A percentile compares a stretch with the other conserved stretches of the same genome.
phyloP scores from a whole-genome alignment of 2,797 vertebrate genomes.

The Yasuhikotakia modesta region DNA sequence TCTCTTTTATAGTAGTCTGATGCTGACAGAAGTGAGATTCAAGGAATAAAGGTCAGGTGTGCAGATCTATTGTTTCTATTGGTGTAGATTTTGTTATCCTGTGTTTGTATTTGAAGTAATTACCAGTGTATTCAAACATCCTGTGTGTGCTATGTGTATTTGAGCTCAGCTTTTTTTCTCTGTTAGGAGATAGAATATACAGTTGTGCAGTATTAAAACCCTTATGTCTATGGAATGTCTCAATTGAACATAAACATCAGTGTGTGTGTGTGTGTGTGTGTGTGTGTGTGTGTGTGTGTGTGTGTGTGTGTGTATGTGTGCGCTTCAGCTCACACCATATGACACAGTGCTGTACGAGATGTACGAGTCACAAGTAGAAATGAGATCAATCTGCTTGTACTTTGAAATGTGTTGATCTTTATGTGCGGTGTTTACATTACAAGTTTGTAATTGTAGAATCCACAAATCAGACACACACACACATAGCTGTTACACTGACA shows the following conservation, averaged over 20 bases:
- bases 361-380: constrained; percentile 94
- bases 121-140: background rate
- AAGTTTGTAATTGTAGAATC: background rate
- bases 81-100: background rate
- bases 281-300: no score
- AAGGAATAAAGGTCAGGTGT: background rate
- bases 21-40: background rate
- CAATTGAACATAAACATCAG: no score
- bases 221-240: no score
- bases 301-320: constrained; percentile 77
- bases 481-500: constrained; percentile 3
- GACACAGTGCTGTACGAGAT: constrained; percentile 91
- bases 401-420: background rate
- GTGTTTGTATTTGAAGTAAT: background rate
- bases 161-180: no score
- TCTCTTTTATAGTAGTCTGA: background rate
- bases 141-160: background rate
- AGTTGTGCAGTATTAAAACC: no score
- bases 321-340: constrained; percentile 90
- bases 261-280: no score
- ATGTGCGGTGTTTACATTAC: background rate
- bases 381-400: background rate
- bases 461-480: background rate
- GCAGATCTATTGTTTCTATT: background rate
- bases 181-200: no score